Conservation (phyloP, 2,888 invertebrate genomes). For the Molanna angustata region DNA sequence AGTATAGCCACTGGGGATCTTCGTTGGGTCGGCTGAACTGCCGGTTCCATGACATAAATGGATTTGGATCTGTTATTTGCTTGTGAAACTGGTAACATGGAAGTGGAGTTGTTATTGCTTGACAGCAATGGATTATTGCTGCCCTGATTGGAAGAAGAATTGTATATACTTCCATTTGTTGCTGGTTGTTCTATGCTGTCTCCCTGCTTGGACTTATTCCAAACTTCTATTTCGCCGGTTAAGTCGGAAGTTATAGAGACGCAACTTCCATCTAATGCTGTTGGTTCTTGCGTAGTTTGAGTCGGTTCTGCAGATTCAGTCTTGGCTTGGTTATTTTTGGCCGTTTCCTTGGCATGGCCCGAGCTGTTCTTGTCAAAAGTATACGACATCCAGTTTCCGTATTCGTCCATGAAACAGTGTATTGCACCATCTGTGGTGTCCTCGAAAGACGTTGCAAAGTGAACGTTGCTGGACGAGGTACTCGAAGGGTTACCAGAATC, state of each 20-base stretch:
- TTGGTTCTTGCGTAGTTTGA: slow-evolving; percentile 46
- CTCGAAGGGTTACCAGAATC: slow-evolving; percentile 43
- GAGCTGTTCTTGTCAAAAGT: slow-evolving; percentile 79
- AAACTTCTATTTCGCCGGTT: slow-evolving; percentile 30
- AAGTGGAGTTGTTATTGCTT: slow-evolving; percentile 49
- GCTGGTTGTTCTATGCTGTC: slow-evolving; percentile 50
- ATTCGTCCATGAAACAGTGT: slow-evolving; percentile 83
- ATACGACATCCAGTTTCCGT: slow-evolving; percentile 83
- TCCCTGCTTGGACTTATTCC: slow-evolving; percentile 31
- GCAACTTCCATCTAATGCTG: slow-evolving; percentile 48
- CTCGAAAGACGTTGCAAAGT: slow-evolving; percentile 76
- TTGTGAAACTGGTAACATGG: slow-evolving; percentile 48
- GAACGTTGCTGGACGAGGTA: slow-evolving; percentile 41
- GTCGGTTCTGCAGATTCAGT: slow-evolving; percentile 39
- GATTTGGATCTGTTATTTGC: slow-evolving; percentile 46
- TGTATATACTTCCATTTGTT: slow-evolving; percentile 28
- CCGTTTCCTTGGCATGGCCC: slow-evolving; percentile 42
- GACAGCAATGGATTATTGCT: slow-evolving; percentile 51
- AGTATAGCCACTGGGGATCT: slow-evolving; percentile 40
- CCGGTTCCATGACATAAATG: slow-evolving; percentile 51
- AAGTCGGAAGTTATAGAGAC: slow-evolving; percentile 49
- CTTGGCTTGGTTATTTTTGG: slow-evolving; percentile 41
- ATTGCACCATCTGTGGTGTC: slow-evolving; percentile 82
- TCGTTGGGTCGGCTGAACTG: slow-evolving; percentile 48
- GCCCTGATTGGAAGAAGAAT: slow-evolving; percentile 48